Evolutionary conservation across 2,797 vertebrate genomes (phyloP).

Genomic region (Sebastes steindachneri): DNA sequence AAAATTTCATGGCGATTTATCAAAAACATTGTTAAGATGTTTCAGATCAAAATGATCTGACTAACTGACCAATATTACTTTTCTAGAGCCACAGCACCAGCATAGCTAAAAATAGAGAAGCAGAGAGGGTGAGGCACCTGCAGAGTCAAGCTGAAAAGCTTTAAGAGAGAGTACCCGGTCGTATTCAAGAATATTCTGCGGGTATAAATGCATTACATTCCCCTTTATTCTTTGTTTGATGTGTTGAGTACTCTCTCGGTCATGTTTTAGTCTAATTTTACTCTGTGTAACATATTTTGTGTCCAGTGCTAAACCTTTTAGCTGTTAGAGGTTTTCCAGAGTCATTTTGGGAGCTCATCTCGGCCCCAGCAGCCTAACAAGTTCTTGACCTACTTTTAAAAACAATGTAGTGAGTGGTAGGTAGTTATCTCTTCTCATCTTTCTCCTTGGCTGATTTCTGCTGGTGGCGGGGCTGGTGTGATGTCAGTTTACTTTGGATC

Average conservation of each 20-base stretch:
- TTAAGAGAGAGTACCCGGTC: background rate
- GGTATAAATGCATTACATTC: background rate
- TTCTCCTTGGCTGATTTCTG: constrained; percentile 45
- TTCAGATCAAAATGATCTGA: background rate
- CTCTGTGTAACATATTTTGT: background rate
- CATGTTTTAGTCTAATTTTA: background rate
- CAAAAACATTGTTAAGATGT: background rate
- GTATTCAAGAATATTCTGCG: background rate
- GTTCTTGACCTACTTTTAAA: constrained; percentile 71
- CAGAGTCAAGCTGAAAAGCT: background rate
- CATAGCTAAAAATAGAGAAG: background rate
- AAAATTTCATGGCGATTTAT: background rate
- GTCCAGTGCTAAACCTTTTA: constrained; percentile 11
- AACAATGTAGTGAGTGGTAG: constrained; percentile 51
- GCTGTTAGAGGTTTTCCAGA: constrained; percentile 20
- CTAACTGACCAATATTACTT: background rate
- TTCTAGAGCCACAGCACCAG: background rate
- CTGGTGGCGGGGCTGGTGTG: constrained; percentile 52
- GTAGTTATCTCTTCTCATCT: constrained; percentile 68
- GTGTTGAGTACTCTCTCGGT: background rate
- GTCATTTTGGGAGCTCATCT: constrained; percentile 27
- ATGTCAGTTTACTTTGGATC: constrained; percentile 70
- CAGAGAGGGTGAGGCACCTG: too few relatives aligned
- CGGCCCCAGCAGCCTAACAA: constrained; percentile 26
- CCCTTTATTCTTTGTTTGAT: background rate